Evolutionary conservation across 2,113 vertebrate species (phyloP).

Genomic region (Tupaia chinensis): DNA sequence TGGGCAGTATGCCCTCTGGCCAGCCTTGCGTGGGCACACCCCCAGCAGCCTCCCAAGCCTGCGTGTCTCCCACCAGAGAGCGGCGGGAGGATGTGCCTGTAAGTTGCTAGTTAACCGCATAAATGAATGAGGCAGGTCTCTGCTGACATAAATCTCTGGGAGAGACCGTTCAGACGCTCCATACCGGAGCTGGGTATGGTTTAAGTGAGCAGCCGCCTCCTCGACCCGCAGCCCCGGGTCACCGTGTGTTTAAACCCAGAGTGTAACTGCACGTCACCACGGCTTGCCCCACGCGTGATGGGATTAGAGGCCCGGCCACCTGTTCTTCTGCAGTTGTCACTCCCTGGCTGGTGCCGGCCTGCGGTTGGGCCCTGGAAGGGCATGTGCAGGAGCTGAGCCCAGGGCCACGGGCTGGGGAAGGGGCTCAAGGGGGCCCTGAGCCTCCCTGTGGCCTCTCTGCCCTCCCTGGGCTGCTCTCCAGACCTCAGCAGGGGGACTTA

Average conservation of each 20-base stretch:
- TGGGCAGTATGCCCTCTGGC: rapidly evolving
- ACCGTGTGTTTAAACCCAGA: conserved; percentile 81
- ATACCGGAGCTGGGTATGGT: conserved; percentile 85
- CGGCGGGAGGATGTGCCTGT: not conserved
- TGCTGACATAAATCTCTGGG: conserved; percentile 83
- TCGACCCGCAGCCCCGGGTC: conserved; percentile 82
- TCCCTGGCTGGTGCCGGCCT: not conserved
- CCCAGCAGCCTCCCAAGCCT: rapidly evolving
- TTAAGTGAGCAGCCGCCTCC: conserved; percentile 87
- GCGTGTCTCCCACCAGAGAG: not conserved
- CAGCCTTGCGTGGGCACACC: rapidly evolving
- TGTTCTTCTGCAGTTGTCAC: conserved; percentile 53
- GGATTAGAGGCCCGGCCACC: conserved; percentile 81
- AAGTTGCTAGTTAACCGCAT: conserved; percentile 83
- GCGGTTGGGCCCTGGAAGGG: not conserved
- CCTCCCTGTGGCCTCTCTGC: not conserved
- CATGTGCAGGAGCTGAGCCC: not conserved
- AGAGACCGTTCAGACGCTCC: conserved; percentile 85
- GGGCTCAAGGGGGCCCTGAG: not conserved
- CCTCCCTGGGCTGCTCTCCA: not conserved
- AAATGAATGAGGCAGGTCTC: conserved; percentile 85
- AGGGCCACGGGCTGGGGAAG: rapidly evolving
- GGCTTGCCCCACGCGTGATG: conserved; percentile 61
- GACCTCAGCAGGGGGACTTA: not conserved
- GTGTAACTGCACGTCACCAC: conserved; percentile 80